Evolutionary conservation across 2,888 invertebrate genomes (phyloP).

Genomic region (Drosophila paracracens): DNA sequence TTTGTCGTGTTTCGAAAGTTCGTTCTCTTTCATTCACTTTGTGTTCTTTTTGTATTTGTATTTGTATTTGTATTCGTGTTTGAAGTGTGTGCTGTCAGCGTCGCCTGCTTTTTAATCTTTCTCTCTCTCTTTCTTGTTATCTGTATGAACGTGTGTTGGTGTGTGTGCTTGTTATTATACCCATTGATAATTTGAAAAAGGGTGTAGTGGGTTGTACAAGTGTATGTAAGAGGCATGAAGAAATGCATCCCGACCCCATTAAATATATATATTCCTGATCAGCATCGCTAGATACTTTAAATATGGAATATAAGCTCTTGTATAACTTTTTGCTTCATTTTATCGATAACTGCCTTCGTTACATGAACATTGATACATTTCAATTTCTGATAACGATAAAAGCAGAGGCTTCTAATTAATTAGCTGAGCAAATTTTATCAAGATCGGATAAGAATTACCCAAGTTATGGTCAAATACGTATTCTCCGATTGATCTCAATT

Average conservation of each 20-base stretch:
- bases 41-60: conserved; percentile 12
- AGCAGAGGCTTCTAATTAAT: background rate
- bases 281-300: background rate
- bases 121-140: background rate
- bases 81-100: conserved; percentile 51
- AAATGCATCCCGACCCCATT: background rate
- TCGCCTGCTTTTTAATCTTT: conserved; percentile 27
- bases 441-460: background rate
- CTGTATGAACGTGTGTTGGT: conserved; percentile 4
- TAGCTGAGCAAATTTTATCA: background rate
- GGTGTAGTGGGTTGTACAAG: background rate
- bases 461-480: background rate
- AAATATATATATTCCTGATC: background rate
- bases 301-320: background rate
- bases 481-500: background rate
- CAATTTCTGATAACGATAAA: background rate
- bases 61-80: conserved; percentile 14
- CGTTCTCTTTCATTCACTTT: conserved; percentile 21
- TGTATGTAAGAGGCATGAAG: background rate
- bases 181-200: background rate
- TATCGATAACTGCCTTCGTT: background rate
- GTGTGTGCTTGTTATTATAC: conserved; percentile 11
- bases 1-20: conserved; percentile 36
- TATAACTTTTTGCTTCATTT: background rate
- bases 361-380: background rate